Evolutionary conservation across 2,888 invertebrate species (phyloP), one percentile per base, ranked within the genome.

Genomic region (Zele albiditarsus): DNA sequence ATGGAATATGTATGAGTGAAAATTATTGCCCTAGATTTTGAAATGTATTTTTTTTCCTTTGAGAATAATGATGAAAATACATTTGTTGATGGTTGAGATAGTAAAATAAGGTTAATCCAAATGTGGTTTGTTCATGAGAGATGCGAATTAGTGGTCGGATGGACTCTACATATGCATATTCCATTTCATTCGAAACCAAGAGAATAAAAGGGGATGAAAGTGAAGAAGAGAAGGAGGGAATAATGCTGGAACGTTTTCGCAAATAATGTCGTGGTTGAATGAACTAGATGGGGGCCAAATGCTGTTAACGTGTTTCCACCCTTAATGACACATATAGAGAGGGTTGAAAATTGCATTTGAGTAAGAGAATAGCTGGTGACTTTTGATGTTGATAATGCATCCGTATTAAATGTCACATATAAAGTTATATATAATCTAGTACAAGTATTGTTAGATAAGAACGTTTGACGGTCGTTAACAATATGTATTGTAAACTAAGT

Each of bases 241-340:
- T 8, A 20, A 53, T 53, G 53, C 20, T 53, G 23, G 20, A 53
- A 53, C 20, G 53, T 53, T 80, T 81, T 81, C 78, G 83, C 75
- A 83, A 85, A 83, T 85, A 85, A 86, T 84, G 81, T 82, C 81
- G 79, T 78, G 80, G 76, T 78, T 77, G 80, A 81, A 82, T 83
- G 81, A 82, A 81, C 82, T 80, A 79, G 75, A 78, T 80, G 77
- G 83, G 27, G 79, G 79, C 82, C 82, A 84, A 86, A 84, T 82
- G 81, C 71, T 77, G 80, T 82, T 82, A 80, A 79, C 85, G 82
- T 84, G 83, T 86, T 87, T 84, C 85, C 84, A 82, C 81, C 84
- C 83, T 82, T 86, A 87, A 87, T 87, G 85, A 87, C 84, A 86
- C 84, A 85, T 83, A 53, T 2, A 53, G 53, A 84, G 78, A 80